Conservation (phyloP, 1,140 invertebrate species). For the Hydropsyche tenuis region DNA sequence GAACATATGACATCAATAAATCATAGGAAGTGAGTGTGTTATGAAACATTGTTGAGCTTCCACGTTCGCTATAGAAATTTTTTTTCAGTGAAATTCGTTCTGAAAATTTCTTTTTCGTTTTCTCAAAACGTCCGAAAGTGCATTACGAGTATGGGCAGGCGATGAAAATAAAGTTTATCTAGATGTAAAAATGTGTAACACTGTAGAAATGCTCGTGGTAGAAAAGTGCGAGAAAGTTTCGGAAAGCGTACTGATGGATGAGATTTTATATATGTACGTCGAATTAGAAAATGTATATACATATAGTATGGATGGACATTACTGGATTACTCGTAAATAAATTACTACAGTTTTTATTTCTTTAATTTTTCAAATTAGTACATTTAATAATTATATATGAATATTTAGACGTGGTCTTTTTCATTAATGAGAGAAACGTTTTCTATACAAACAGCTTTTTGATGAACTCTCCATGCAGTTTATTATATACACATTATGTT, state of each 20-base stretch:
- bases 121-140: too few species aligned
- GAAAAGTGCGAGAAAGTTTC: conserved; percentile 15
- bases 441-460: too few species aligned
- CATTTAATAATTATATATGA: too few species aligned
- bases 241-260: conserved; percentile 4
- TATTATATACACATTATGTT: background rate
- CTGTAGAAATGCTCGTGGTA: background rate
- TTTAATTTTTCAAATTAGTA: too few species aligned
- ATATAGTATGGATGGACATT: background rate
- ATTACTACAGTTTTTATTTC: too few species aligned
- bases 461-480: background rate
- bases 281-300: background rate
- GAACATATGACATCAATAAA: background rate
- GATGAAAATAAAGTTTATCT: too few species aligned
- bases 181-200: too few species aligned
- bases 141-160: too few species aligned
- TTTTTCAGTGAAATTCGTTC: background rate
- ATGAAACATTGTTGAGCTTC: background rate
- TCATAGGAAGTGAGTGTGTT: background rate
- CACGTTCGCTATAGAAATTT: background rate
- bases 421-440: too few species aligned
- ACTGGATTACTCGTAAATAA: too few species aligned
- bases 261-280: background rate
- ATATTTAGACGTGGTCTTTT: too few species aligned
- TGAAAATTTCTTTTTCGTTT: too few species aligned